Evolutionary conservation across 1,140 invertebrate species (phyloP).

Genomic region (Neotoxoptera formosana): DNA sequence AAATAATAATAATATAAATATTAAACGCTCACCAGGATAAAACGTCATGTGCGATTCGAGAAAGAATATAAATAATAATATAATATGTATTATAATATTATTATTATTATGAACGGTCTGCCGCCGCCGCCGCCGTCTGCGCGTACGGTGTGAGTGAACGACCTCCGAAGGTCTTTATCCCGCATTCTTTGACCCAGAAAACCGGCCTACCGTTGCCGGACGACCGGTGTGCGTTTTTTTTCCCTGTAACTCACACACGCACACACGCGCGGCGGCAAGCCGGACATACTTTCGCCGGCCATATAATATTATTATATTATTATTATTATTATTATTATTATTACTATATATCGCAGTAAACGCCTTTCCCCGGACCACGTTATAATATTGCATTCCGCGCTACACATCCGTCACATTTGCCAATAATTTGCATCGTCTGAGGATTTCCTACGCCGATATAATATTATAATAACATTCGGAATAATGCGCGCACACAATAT

Average conservation of each 20-base stretch:
- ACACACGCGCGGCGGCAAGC: neutral
- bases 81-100: conserved; percentile 5
- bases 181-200: conserved; percentile 56
- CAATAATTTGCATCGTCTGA: neutral
- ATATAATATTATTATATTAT: neutral
- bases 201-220: conserved; percentile 48
- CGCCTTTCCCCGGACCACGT: conserved; percentile 45
- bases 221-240: conserved; percentile 3
- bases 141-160: conserved; percentile 49
- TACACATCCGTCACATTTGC: conserved; percentile 53
- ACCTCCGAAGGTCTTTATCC: conserved; percentile 55
- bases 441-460: neutral
- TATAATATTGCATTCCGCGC: conserved; percentile 43
- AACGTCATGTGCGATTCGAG: neutral
- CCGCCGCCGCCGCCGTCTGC: conserved; percentile 23
- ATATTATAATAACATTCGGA: too few relatives aligned
- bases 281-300: conserved; percentile 53
- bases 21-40: neutral
- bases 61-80: too few relatives aligned
- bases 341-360: conserved; percentile 3
- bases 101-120: neutral
- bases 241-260: neutral
- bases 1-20: neutral
- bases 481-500: too few relatives aligned
- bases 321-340: too few relatives aligned